Base-by-base conservation (phyloP, 2,113 vertebrate species). In the Sinocyclocheilus maitianheensis region DNA sequence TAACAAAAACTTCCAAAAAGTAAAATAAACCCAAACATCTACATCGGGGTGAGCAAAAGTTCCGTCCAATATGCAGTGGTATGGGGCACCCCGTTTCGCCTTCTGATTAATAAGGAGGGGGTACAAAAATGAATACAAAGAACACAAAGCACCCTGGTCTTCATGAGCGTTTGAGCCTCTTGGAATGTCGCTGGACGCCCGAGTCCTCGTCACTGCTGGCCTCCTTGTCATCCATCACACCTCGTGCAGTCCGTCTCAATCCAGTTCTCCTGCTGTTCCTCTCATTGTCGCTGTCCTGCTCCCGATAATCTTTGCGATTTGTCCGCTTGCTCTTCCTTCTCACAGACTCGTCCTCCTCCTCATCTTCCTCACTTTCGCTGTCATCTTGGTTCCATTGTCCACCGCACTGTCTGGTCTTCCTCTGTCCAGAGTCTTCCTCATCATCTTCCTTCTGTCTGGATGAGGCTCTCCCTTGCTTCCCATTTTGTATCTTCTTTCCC, bases 151-250 rank as follows among this genome's bases (percentile, higher is more conserved):
- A 88, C 87, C 89, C 86, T 90, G 90, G 86, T 82, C 84, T 91
- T 94, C 90, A 91, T 46, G 84, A 94, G 86, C 92, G 94, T 91
- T 95, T 96, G 87, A 89, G 93, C 89, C 93, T 92, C 91, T 95
- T 96, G 94, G 95, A 96, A 96, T 94, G 94, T 93, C 93, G 94
- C 89, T 91, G 92, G 86, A 40, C 80, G 75, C 88, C 75, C 26
- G 84, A 89, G n/a, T 94, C 93, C 71, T 94, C 93, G 1, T 94
- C 93, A 4, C 91, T 92, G 89, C 92, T 93, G 24, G 48, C 90
- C 4, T 87, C 89, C 9, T 62, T 85, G 0, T 81, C 79, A 0
- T 88, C 46, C 1, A 74, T 80, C 63, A 65, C 87, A 5, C 77
- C 85, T 67, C 88, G 88, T 53, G 80, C 88, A 11, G 89, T 88